Evolutionary conservation across 30 jellyfish, hydroid and myxozoan species (phyloP), one percentile per base, ranked within the genome.

Genomic region (Turritopsis rubra): DNA sequence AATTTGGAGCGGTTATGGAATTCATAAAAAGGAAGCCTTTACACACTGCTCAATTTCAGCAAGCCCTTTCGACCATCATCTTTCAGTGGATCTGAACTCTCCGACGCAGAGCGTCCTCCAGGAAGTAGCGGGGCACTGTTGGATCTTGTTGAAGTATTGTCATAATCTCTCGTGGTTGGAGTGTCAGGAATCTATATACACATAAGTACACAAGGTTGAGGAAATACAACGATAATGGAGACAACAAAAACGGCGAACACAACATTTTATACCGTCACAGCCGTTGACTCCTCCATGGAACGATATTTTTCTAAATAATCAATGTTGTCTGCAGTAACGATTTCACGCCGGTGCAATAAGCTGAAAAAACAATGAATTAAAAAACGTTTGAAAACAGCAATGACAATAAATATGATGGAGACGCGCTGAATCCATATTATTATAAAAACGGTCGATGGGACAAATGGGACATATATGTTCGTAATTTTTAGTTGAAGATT

Each of bases 21-120:
- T 41, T 13, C 5, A 41, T 5, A 41, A 41, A 41, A 3, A 3
- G 60, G 13, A n/a, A n/a, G n/a, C n/a, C n/a, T 68, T 80, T 54
- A 90, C 16, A 90, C 97, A 73, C 97, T 90, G 71, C 97, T 90
- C 21, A 90, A 88, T 82, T 90, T 90, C 27, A 90, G 84, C 81
- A 90, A 73, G 79, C 97, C 97, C 71, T 81, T 80, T 28, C 83
- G 92, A 81, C 92, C 75, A 54, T 90, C 94, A n/a, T 82, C 95
- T 52, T 83, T 74, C 78, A 86, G 65, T 13, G 92, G 26, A 81
- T 90, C 97, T 53, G 68, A 54, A 13, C 79, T 84, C 16, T 25
- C 19, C 18, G 77, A 85, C 81, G 73, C 52, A 16, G 71, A 54
- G 71, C 84, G 85, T 65, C 54, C 85, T n/a, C 60, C 60, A 41